Conservation (phyloP, 2,888 invertebrate genomes). For the Ornithoptera priamus region DNA sequence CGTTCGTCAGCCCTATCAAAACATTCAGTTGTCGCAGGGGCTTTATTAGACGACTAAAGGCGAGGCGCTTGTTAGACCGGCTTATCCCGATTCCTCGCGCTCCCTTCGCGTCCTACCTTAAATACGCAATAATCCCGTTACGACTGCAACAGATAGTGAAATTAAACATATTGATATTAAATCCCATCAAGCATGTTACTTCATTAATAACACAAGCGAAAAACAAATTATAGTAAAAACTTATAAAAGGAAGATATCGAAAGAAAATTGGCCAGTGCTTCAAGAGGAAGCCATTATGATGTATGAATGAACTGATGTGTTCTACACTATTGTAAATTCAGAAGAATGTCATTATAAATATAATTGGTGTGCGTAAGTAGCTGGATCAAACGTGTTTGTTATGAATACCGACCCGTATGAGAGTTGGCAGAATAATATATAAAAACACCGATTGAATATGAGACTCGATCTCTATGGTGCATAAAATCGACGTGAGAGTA, state of each 20-base stretch:
- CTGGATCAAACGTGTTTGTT: slow-evolving; percentile 63
- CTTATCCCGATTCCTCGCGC: slow-evolving; percentile 70
- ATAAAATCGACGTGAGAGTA: slow-evolving; percentile 56
- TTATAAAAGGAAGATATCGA: not conserved
- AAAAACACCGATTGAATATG: slow-evolving; percentile 60
- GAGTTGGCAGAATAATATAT: slow-evolving; percentile 61
- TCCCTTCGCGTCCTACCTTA: slow-evolving; percentile 60
- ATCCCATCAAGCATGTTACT: no score
- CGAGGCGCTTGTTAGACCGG: slow-evolving; percentile 76
- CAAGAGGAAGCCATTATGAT: no score
- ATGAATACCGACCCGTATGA: slow-evolving; percentile 63
- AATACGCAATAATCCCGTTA: slow-evolving; percentile 60
- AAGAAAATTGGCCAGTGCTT: no score
- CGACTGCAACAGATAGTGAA: slow-evolving; percentile 34
- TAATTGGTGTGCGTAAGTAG: slow-evolving; percentile 64
- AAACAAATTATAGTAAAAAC: not conserved
- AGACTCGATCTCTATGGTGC: slow-evolving; percentile 51
- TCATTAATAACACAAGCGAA: not conserved
- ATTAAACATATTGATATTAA: not conserved
- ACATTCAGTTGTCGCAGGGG: slow-evolving; percentile 69
- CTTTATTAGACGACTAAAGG: slow-evolving; percentile 74
- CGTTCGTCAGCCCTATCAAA: slow-evolving; percentile 55
- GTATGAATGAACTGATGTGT: slow-evolving; percentile 30
- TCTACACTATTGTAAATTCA: slow-evolving; percentile 36
- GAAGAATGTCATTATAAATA: slow-evolving; percentile 52